phyloP scores from a whole-genome alignment of 2,797 vertebrate species.

The Spinus olivaceus region DNA sequence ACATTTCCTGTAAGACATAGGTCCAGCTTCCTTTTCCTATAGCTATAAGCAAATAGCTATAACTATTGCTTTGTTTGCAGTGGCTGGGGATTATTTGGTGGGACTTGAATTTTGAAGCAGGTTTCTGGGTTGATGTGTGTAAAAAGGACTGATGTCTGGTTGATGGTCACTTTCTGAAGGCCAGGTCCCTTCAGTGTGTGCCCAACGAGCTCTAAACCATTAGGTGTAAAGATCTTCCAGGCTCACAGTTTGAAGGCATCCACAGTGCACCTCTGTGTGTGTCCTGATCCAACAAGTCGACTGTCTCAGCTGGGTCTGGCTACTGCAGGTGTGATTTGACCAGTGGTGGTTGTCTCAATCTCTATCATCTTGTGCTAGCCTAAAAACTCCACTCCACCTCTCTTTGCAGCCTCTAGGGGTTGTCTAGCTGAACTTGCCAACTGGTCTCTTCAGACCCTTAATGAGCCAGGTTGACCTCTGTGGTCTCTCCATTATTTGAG shows the following conservation, averaged over 20 bases:
- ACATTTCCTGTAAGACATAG: neutral
- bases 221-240: neutral
- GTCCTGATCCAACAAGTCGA: neutral
- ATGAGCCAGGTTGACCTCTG: neutral
- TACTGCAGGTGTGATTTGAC: neutral
- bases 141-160: neutral
- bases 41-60: too few species aligned
- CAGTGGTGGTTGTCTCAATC: neutral
- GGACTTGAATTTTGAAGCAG: neutral
- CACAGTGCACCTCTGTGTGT: too few species aligned
- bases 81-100: neutral
- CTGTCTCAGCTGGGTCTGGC: neutral
- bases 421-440: neutral
- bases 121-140: neutral
- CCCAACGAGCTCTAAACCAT: neutral
- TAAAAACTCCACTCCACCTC: neutral
- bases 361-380: neutral
- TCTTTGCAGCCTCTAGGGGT: neutral
- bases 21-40: neutral
- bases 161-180: neutral
- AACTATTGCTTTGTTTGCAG: neutral
- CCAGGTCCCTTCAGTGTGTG: neutral
- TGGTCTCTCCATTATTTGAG: neutral
- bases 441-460: neutral
- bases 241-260: neutral